phyloP scores from a whole-genome alignment of 2,797 vertebrate genomes.

The Pyrocephalus nanus region DNA sequence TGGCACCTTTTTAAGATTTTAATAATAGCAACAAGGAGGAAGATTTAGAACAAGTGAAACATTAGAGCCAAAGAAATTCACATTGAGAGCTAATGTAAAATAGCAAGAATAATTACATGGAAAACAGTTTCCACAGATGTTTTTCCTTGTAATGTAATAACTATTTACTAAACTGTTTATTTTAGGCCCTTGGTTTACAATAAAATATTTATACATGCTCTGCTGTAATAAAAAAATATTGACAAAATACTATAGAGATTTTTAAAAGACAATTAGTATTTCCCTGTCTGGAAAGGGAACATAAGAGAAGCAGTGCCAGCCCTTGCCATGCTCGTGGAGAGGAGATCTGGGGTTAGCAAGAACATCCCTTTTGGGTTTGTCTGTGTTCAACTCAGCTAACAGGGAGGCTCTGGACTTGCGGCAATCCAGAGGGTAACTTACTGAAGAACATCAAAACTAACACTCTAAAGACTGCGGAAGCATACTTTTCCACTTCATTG shows the following conservation, averaged over 20 bases:
- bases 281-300: slow-evolving; percentile 46
- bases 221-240: slow-evolving; percentile 82
- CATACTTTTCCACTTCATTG: neutral
- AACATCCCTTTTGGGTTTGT: neutral
- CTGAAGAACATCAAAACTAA: neutral
- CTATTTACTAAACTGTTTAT: slow-evolving; percentile 87
- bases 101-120: slow-evolving; percentile 84
- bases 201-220: slow-evolving; percentile 84
- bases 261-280: slow-evolving; percentile 75
- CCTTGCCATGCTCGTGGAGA: neutral
- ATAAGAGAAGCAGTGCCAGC: slow-evolving; percentile 10
- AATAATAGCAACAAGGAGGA: slow-evolving; percentile 83
- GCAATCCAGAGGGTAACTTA: neutral
- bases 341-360: neutral
- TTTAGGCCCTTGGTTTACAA: slow-evolving; percentile 83
- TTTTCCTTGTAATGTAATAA: slow-evolving; percentile 84
- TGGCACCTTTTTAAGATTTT: slow-evolving; percentile 85
- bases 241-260: slow-evolving; percentile 80
- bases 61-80: slow-evolving; percentile 78
- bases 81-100: slow-evolving; percentile 79
- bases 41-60: slow-evolving; percentile 82
- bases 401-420: neutral
- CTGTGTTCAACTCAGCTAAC: neutral
- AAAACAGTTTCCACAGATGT: slow-evolving; percentile 82
- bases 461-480: neutral